Conservation (phyloP, 2,888 invertebrate genomes). For the Drosophila atripex region DNA sequence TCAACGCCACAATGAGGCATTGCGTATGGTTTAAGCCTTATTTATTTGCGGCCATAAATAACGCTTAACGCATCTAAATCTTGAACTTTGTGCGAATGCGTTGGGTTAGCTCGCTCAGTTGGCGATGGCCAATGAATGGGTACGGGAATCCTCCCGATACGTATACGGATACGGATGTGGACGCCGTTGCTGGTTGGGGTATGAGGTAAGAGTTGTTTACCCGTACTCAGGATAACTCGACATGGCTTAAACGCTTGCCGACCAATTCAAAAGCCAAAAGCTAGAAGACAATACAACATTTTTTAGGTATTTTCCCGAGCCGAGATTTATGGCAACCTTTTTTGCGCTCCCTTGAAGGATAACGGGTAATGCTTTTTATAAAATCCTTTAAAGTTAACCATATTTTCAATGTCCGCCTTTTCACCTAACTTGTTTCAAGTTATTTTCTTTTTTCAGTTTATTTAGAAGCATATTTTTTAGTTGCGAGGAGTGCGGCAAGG, state of each 20-base stretch:
- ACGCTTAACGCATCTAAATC: constrained; percentile 79
- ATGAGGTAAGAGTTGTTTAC: constrained; percentile 60
- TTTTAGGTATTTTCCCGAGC: constrained; percentile 27
- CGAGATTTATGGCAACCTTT: constrained; percentile 42
- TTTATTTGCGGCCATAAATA: constrained; percentile 79
- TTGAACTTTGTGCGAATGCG: constrained; percentile 73
- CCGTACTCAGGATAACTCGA: constrained; percentile 68
- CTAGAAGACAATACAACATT: constrained; percentile 70
- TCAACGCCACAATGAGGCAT: constrained; percentile 78
- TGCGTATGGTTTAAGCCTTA: constrained; percentile 79
- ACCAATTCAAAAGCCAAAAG: constrained; percentile 70
- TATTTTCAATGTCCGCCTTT: constrained; percentile 26
- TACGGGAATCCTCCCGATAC: constrained; percentile 3
- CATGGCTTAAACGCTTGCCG: constrained; percentile 65
- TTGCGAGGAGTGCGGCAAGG: background rate
- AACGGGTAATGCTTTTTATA: constrained; percentile 37
- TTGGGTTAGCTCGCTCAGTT: constrained; percentile 18
- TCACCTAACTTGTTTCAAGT: constrained; percentile 9
- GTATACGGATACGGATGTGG: background rate
- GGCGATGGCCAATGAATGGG: constrained; percentile 2
- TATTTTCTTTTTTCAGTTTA: constrained; percentile 25
- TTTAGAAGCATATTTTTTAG: constrained; percentile 35
- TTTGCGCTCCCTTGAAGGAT: constrained; percentile 47
- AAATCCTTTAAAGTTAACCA: constrained; percentile 47
- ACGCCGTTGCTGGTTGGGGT: background rate